Evolutionary conservation across 2,113 vertebrate genomes (phyloP).

Genomic region (Otis tarda): DNA sequence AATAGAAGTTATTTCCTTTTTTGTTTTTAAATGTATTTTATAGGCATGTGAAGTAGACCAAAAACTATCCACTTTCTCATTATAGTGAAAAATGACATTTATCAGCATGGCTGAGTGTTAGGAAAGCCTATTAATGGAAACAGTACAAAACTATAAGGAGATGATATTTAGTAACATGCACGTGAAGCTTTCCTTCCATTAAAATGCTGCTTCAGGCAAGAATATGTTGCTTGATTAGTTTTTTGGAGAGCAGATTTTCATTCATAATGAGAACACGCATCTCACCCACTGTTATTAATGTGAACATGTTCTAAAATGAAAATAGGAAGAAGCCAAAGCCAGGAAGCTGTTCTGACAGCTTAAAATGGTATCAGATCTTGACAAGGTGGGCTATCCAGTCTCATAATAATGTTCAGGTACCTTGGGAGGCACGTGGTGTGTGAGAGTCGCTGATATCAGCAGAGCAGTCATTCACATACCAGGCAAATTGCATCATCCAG

Average conservation of each 20-base stretch:
- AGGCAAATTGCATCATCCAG: not conserved
- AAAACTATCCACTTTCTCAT: not conserved
- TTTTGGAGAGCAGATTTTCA: conserved; percentile 53
- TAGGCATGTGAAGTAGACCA: not conserved
- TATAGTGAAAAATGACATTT: conserved; percentile 10
- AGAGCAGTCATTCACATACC: not conserved
- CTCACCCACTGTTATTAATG: not conserved
- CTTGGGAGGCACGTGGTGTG: not conserved
- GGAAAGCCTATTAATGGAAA: not conserved
- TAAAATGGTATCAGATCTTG: not conserved
- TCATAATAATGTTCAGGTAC: not conserved
- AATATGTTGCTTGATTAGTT: conserved; percentile 18
- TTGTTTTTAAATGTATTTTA: not conserved
- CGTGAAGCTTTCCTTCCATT: conserved; percentile 27
- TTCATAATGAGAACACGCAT: conserved; percentile 36
- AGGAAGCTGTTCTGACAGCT: not conserved
- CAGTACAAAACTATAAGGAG: not conserved
- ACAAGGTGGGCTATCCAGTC: not conserved
- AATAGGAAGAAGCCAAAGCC: not conserved
- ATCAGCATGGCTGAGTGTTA: not conserved
- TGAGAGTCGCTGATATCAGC: not conserved
- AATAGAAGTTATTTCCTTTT: not conserved
- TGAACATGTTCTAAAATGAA: not conserved
- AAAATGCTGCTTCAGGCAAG: conserved; percentile 32
- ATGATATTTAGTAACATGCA: conserved; percentile 8